Percentiles rank a stretch among this genome's conserved stretches.
Evolutionary conservation across 2,888 invertebrate species (phyloP).

Genomic region (Plebejus anna): DNA sequence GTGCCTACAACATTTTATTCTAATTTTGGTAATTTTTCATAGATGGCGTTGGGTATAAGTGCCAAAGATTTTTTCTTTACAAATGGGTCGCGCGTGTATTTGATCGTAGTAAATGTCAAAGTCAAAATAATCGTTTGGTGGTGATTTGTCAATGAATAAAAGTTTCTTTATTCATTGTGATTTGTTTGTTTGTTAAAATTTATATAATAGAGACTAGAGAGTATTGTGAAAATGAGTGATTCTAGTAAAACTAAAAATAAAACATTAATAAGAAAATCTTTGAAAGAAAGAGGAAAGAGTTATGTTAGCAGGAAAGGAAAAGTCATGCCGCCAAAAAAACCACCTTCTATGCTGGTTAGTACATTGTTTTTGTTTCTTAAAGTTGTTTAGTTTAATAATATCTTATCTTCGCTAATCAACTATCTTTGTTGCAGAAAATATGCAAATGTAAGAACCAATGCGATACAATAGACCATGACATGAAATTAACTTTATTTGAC

Average conservation of each 20-base stretch:
- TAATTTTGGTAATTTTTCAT: not conserved
- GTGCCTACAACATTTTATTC: not conserved
- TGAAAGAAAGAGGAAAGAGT: not conserved
- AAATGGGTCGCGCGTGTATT: too few relatives aligned
- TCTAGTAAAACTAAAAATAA: not conserved
- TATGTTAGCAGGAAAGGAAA: not conserved
- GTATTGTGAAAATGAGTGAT: not conserved
- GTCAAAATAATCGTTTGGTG: too few relatives aligned
- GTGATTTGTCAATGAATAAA: too few relatives aligned
- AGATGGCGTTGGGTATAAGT: not conserved
- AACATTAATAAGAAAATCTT: not conserved
- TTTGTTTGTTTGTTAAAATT: not conserved
- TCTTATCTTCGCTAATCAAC: not conserved
- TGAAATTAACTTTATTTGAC: slow-evolving; percentile 5
- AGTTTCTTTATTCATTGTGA: not conserved
- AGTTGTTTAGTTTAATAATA: not conserved
- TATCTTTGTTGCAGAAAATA: not conserved
- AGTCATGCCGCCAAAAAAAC: not conserved
- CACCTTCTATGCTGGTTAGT: not conserved
- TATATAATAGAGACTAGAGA: not conserved
- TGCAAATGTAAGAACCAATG: slow-evolving; percentile 1
- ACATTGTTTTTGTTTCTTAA: not conserved
- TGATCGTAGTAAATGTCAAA: too few relatives aligned
- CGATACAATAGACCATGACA: not conserved
- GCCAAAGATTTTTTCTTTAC: not conserved